Evolutionary conservation across 2,113 vertebrate genomes (phyloP), one percentile per base, ranked within the genome.

Genomic region (Oceanites oceanicus): DNA sequence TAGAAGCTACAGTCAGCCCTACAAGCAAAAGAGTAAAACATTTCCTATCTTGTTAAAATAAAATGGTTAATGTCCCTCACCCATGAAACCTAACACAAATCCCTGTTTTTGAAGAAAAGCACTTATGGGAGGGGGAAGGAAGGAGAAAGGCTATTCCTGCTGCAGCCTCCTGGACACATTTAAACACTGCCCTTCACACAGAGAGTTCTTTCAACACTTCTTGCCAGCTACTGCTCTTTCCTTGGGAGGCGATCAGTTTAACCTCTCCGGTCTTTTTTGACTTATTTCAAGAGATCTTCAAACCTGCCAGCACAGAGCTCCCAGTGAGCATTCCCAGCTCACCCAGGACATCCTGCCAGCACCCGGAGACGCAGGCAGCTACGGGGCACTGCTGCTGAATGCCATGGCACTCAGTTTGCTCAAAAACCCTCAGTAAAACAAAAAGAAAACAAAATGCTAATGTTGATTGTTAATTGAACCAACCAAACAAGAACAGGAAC

Each of bases 401-500:
- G 36, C 23, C 83, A 73, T 0, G 1, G 61, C 45, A 71, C n/a
- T 26, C 82, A 36, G 68, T 40, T 83, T 63, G n/a, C 27, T 74
- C 58, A 72, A 71, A 95, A 92, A 8, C 4, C 15, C 34, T n/a
- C 38, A 26, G 30, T 30, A 59, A 79, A 86, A 88, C 47, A 73
- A 74, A 70, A 86, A 66, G n/a, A 72, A 94, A 79, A 65, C 2
- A 1, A 88, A 70, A 89, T 68, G 68, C 30, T 81, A 59, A 63
- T 68, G 65, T 23, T 65, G n/a, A 27, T 61, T 8, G 11, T 68
- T 84, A 97, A 63, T 8, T 53, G 66, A 94, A 87, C 73, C 49
- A 86, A 88, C 65, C 62, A 93, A 95, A 86, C 59, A 67, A 59
- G 68, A 92, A 88, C 73, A 94, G 42, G 76, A 95, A 89, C 84